Evolutionary conservation across 2,888 invertebrate species (phyloP).

Genomic region (Mechanitis mazaeus): DNA sequence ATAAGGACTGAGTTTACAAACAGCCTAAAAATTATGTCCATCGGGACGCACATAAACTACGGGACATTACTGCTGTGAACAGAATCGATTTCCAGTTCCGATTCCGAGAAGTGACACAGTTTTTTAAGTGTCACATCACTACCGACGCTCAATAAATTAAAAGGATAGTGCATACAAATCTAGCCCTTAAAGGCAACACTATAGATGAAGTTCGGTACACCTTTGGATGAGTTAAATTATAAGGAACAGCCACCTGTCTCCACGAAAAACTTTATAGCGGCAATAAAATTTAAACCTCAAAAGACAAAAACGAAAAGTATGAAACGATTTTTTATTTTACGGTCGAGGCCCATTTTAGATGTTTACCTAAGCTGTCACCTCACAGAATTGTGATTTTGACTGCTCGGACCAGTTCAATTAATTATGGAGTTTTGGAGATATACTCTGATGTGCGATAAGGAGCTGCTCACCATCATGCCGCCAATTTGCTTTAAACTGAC

Average conservation of each 20-base stretch:
- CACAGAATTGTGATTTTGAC: slow-evolving; percentile 74
- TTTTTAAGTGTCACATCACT: slow-evolving; percentile 76
- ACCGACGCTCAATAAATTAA: slow-evolving; percentile 74
- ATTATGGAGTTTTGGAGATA: slow-evolving; percentile 68
- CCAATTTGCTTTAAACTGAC: slow-evolving; percentile 62
- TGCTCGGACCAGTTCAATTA: slow-evolving; percentile 60
- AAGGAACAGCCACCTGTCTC: slow-evolving; percentile 76
- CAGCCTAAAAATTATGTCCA: slow-evolving; percentile 42
- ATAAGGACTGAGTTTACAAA: slow-evolving; percentile 61
- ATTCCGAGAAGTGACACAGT: slow-evolving; percentile 76
- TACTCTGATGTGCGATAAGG: slow-evolving; percentile 67
- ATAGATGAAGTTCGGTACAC: slow-evolving; percentile 52
- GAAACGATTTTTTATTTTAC: slow-evolving; percentile 63
- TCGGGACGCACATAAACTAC: slow-evolving; percentile 61
- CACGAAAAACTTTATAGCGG: slow-evolving; percentile 74
- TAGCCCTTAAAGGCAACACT: slow-evolving; percentile 56
- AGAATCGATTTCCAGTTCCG: slow-evolving; percentile 74
- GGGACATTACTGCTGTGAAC: slow-evolving; percentile 69
- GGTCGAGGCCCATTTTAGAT: slow-evolving; percentile 69
- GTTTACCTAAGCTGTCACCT: slow-evolving; percentile 76
- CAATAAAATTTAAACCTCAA: slow-evolving; percentile 75
- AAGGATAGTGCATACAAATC: slow-evolving; percentile 58
- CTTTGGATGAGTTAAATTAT: slow-evolving; percentile 61
- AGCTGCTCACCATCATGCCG: slow-evolving; percentile 53
- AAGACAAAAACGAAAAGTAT: slow-evolving; percentile 66